These are phyloP conservation scores for Oncorhynchus masou DNA, from an alignment of 2,113 vertebrate species.

Conservation along the genomic window DNA sequence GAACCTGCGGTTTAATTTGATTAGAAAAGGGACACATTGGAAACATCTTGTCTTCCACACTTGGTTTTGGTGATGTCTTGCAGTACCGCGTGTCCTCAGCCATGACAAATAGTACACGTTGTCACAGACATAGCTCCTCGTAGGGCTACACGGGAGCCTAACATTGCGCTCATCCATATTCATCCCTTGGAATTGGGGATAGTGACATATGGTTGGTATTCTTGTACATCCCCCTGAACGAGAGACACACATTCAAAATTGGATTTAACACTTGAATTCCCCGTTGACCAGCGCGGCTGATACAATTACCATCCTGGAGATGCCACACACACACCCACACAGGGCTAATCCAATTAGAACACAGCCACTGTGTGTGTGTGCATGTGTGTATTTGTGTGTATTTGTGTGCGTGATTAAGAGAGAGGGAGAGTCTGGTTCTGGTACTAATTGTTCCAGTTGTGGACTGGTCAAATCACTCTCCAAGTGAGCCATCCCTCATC, in stretches of 20 bases:
- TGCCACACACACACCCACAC: constrained; percentile 37
- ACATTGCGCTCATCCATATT: constrained; percentile 76
- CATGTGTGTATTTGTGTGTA: constrained; percentile 13
- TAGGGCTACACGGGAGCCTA: constrained; percentile 44
- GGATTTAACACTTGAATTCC: constrained; percentile 78
- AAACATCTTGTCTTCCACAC: not conserved
- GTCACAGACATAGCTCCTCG: constrained; percentile 29
- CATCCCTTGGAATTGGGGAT: constrained; percentile 68
- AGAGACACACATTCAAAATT: constrained; percentile 75
- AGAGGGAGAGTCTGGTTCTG: not conserved
- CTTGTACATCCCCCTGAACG: constrained; percentile 51
- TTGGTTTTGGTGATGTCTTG: not conserved
- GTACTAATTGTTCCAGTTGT: not conserved
- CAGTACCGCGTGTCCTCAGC: not conserved
- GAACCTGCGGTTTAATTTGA: not conserved
- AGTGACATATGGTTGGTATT: constrained; percentile 76
- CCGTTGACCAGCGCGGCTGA: constrained; percentile 71
- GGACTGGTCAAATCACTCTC: not conserved
- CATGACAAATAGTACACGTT: not conserved
- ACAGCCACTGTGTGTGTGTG: constrained; percentile 38
- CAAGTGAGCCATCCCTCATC: not conserved
- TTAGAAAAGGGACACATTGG: not conserved
- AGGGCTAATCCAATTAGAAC: constrained; percentile 67
- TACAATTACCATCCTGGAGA: constrained; percentile 70
- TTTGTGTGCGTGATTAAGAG: not conserved